A percentile compares a stretch with the other conserved stretches of the same genome.
Evolutionary conservation across 2,797 vertebrate genomes (phyloP).

Genomic region (Valencia hispanica): DNA sequence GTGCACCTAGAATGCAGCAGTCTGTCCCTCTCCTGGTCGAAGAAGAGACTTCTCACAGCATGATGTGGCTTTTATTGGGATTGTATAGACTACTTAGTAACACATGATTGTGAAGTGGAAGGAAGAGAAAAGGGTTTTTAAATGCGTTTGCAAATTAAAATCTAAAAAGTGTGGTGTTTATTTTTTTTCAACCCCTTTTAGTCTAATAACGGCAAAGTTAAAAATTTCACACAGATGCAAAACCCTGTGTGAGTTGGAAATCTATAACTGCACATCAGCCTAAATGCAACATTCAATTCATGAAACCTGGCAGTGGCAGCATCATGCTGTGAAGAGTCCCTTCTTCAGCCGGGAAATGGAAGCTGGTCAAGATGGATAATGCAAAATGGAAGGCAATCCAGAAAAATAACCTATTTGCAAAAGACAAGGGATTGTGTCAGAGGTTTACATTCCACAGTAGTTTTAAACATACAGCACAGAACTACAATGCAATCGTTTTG

Average conservation of each 20-base stretch:
- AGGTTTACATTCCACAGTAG: not conserved
- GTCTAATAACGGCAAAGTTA: too few species aligned
- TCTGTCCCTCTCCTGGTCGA: not conserved
- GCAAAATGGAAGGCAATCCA: too few species aligned
- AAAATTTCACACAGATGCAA: not conserved
- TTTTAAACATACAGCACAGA: not conserved
- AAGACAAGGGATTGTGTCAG: not conserved
- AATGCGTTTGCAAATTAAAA: too few species aligned
- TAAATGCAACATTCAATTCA: not conserved
- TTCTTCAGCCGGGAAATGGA: not conserved
- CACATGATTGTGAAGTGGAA: too few species aligned
- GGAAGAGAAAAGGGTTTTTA: not conserved
- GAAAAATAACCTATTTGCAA: too few species aligned
- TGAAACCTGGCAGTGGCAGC: too few species aligned
- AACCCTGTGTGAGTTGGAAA: not conserved
- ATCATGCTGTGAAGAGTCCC: not conserved
- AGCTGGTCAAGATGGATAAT: too few species aligned
- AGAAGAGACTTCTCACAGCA: not conserved
- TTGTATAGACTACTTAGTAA: too few species aligned
- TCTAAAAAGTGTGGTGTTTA: not conserved
- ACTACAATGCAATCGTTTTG: too few species aligned
- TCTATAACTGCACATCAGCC: not conserved
- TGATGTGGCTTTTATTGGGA: not conserved
- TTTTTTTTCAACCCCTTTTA: not conserved
- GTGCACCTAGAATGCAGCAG: not conserved